Evolutionary conservation across 1,140 invertebrate genomes (phyloP).

Genomic region (Achatina immaculata): DNA sequence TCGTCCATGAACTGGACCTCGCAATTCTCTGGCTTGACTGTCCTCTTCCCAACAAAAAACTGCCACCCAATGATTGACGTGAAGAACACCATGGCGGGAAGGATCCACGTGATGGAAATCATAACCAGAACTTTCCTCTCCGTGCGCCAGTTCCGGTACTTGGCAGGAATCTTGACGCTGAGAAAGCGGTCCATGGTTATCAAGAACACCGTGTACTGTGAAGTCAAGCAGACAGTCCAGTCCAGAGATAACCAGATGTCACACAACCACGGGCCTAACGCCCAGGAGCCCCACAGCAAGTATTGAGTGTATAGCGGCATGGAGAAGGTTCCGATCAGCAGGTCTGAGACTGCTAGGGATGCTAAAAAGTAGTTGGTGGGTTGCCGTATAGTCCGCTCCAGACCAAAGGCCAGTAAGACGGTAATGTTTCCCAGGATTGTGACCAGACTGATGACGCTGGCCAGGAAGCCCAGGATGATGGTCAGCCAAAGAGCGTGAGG

Average conservation of each 20-base stretch:
- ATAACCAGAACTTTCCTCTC: slow-evolving; percentile 88
- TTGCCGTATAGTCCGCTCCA: slow-evolving; percentile 96
- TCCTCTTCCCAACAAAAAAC: slow-evolving; percentile 89
- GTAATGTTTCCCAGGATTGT: slow-evolving; percentile 88
- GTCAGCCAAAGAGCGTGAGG: slow-evolving; percentile 93
- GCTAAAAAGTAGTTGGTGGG: slow-evolving; percentile 99
- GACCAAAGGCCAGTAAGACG: slow-evolving; percentile 95
- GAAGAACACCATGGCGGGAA: slow-evolving; percentile 96
- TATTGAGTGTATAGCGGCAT: slow-evolving; percentile 98
- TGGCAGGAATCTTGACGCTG: slow-evolving; percentile 98
- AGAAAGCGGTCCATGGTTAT: slow-evolving; percentile 99
- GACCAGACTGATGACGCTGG: slow-evolving; percentile 74
- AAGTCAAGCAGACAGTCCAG: slow-evolving; percentile 98
- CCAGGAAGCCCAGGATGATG: slow-evolving; percentile 89
- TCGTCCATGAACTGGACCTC: slow-evolving; percentile 98
- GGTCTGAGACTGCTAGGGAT: slow-evolving; percentile 96
- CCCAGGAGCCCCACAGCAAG: slow-evolving; percentile 96
- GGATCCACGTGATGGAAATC: slow-evolving; percentile 90
- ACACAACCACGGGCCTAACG: slow-evolving; percentile 94
- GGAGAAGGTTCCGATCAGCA: slow-evolving; percentile 89
- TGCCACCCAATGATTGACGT: slow-evolving; percentile 99
- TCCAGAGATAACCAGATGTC: slow-evolving; percentile 99
- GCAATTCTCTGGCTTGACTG: slow-evolving; percentile 84
- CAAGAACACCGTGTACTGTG: slow-evolving; percentile 98
- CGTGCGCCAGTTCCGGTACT: slow-evolving; percentile 97